Base-by-base conservation (phyloP, 1,140 invertebrate genomes). In the Zaprionus taronus region DNA sequence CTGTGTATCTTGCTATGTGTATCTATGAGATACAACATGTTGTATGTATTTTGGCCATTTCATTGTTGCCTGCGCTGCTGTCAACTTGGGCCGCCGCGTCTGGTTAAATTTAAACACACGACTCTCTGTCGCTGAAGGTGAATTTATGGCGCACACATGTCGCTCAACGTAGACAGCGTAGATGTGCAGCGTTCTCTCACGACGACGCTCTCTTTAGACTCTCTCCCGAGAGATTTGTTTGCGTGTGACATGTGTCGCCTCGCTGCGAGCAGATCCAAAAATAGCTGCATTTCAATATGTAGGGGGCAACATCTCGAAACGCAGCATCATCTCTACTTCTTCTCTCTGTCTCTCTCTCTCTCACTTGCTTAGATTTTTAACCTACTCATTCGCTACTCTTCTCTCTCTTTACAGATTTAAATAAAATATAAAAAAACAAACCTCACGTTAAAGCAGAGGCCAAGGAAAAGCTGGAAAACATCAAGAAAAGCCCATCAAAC, bases 141-240 rank as follows among this genome's bases (percentile, higher is more conserved):
- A 90, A 90, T 90, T 90, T 90, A 90, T 90, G 82, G 85, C 79
- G 86, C 86, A 90, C 85, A 90, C 86, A 90, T 90, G 85, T 79
- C 83, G 79, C 77, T 69, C 63, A 47, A 17, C 41, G 41, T 47
- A 47, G 41, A 20, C 41, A 17, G 24, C 24, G 24, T 26, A 26
- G 41, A 2, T 17, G 41, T 17, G 41, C 41, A 47, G n/a, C n/a
- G 17, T 17, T 17, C 34, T 58, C 53, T 53, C 61, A 7, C 14
- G 56, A 7, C 14, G 56, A 58, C 53, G 20, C 22, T 41, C 58
- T 14, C 20, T 63, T 44, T 38, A 62, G 38, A 34, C 34, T 57
- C 28, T 76, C 72, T 44, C 41, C 2, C n/a, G 41, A 9, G 20
- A 24, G 47, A 51, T 51, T 60, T 26, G 60, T 47, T 44, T 20